Base-by-base conservation (phyloP, 2,888 invertebrate genomes). In the Metacarcinus magister region DNA sequence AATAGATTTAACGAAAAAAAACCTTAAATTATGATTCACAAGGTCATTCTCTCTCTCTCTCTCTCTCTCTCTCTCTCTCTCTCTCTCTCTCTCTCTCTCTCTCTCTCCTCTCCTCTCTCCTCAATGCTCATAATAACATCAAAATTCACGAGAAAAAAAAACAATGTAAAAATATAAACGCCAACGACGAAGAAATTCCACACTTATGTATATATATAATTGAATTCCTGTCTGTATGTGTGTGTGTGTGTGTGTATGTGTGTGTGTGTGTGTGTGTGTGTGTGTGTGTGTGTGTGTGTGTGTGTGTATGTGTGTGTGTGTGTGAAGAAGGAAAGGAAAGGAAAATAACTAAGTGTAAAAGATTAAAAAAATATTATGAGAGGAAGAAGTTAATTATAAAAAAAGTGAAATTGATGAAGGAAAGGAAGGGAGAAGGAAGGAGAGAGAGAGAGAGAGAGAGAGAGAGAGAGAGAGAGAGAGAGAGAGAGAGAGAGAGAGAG, bases 401-500 rank as follows among this genome's bases (percentile, higher is more conserved):
- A 46, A 39, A 5, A 44, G 67, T 43, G 43, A 28, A 75, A 54
- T 5, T 19, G 54, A 23, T 87, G n/a, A 44, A 13, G n/a, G 8
- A 43, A 23, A 91, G 91, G 46, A 23, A 44, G 44, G n/a, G 44
- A n/a, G 46, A 44, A 23, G 23, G 46, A 8, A 44, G 67, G 67
- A 67, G 67, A 23, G n/a, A 2, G 67, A 67, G 67, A 23, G 67
- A 8, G 39, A 39, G 39, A 39, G 39, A 2, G n/a, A 75, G 4
- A 89, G 48, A 19, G 87, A 94, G 46, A 87, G 94, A 89, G 87
- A 48, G 87, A 89, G 89, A 28, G 89, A 89, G 87, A 87, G 87
- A 94, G 87, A 32, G 94, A 94, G 82, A 87, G 82, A 46, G 87
- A 87, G 87, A 46, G 94, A 87, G 92, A 92, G 92, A 60, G 92